Base-by-base conservation (phyloP, 2,113 vertebrate species). In the Chlamydotis undulata region DNA sequence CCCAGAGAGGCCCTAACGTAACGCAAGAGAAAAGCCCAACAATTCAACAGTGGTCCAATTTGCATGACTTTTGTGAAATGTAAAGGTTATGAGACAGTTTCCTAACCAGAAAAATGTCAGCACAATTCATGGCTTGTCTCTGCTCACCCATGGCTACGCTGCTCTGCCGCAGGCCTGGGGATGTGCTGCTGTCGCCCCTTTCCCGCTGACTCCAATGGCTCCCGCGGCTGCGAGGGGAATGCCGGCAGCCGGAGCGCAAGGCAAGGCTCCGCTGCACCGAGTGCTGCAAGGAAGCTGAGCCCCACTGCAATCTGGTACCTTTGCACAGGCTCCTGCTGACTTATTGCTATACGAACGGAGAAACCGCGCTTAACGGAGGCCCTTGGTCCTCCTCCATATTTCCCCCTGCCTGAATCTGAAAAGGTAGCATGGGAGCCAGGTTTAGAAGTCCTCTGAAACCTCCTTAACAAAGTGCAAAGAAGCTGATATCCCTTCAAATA, bases 211-310 rank as follows among this genome's bases (percentile, higher is more conserved):
- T 12, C 65, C 49, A 18, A 2, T 0, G 2, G 50, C 57, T 52
- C 21, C 25, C 3, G 3, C 2, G 1, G 41, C 33, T 6, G 25
- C 33, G 8, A 9, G 18, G 49, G 37, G 6, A 47, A 22, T 4
- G 1, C 6, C 3, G 0, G 82, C 21, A 22, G 37, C 45, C 1
- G 0, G 60, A 19, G 25, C 2, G 0, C 26, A 12, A 5, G 26
- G 59, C 43, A 53, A 33, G n/a, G 11, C 53, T 5, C 6, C 43
- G 3, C 16, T 1, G 1, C 18, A 2, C 43, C 18, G 65, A 31
- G 35, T 2, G 8, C 25, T 25, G 18, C 19, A 7, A 19, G 4
- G 8, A 3, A 31, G 5, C 78, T 1, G 1, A 24, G 53, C 33
- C 74, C 61, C 60, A 1, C 45, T 1, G 24, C 3, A 1, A 4